Evolutionary conservation across 2,113 vertebrate genomes (phyloP), one percentile per base, ranked within the genome.

Genomic region (Entelurus aequoreus): DNA sequence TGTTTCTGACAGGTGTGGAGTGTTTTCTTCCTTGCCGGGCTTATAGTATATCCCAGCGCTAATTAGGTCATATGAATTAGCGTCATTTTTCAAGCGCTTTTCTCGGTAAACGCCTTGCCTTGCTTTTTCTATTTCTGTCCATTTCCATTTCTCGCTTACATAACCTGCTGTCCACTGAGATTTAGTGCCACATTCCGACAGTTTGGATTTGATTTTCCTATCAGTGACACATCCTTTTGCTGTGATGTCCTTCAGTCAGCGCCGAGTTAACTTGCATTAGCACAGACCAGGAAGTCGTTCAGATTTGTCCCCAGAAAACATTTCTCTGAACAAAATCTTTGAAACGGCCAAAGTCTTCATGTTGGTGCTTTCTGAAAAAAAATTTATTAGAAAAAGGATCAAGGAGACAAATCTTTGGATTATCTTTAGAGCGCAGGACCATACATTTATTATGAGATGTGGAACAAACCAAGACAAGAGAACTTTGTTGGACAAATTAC

Each of bases 1-100:
- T 68, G 46, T 54, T 60, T 62, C 53, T 71, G 74, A 57, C 71
- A 58, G 59, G 54, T 56, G n/a, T 37, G 16, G 50, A 68, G 54
- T 48, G 60, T 62, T 60, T 60, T 38, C 5, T 63, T 65, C 50
- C 36, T 73, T 8, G 1, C 40, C 6, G n/a, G 13, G 15, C 52
- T 67, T 48, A 28, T 56, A 19, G 42, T 46, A 42, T 15, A 15
- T 13, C 71, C 37, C 53, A n/a, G 10, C 38, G 11, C 12, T 51
- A 61, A 71, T 64, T 40, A n/a, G 50, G 57, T 63, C 63, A 62
- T 7, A 19, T 54, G 53, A 36, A 35, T 56, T 40, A 1, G 2
- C 28, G 11, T 47, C 14, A 40, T 36, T 71, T 46, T 46, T 36
- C 42, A 28, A 52, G 7, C 47, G 21, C 42, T 46, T 4, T 46